phyloP scores from a whole-genome alignment of 2,113 vertebrate genomes.

The Cyprinus carpio region DNA sequence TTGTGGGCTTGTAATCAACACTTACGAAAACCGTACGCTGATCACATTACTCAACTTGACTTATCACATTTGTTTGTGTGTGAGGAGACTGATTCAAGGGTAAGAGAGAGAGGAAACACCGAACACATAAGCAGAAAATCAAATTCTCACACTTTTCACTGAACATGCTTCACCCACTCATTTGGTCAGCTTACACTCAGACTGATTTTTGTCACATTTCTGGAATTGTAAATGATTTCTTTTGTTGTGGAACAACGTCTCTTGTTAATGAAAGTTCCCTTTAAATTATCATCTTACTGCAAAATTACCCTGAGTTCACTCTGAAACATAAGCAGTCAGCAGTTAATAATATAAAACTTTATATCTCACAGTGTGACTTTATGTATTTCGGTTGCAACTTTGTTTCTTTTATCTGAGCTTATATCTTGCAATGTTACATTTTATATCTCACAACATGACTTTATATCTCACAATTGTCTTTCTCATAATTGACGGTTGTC shows the following conservation, averaged over 20 bases:
- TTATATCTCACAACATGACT: not conserved
- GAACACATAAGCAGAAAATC: not conserved
- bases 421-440: too few relatives aligned
- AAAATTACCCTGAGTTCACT: not conserved
- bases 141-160: not conserved
- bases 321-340: too few relatives aligned
- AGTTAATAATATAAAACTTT: not conserved
- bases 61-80: not conserved
- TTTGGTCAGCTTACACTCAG: not conserved
- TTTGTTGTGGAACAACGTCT: not conserved
- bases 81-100: not conserved
- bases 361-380: not conserved
- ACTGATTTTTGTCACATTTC: not conserved
- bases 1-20: slow-evolving; percentile 7
- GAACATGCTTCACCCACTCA: not conserved
- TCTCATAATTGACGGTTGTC: not conserved
- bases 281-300: not conserved
- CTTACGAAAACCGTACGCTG: slow-evolving; percentile 14
- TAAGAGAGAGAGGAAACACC: not conserved
- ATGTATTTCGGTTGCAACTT: not conserved
- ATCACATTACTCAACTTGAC: slow-evolving; percentile 33
- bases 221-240: not conserved
- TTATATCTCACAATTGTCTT: not conserved
- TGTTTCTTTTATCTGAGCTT: too few relatives aligned
- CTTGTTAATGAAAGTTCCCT: not conserved